A percentile compares a stretch with the other conserved stretches of the same genome.
Conservation (phyloP, 2,888 invertebrate genomes). For the Drosophila algonquin region DNA sequence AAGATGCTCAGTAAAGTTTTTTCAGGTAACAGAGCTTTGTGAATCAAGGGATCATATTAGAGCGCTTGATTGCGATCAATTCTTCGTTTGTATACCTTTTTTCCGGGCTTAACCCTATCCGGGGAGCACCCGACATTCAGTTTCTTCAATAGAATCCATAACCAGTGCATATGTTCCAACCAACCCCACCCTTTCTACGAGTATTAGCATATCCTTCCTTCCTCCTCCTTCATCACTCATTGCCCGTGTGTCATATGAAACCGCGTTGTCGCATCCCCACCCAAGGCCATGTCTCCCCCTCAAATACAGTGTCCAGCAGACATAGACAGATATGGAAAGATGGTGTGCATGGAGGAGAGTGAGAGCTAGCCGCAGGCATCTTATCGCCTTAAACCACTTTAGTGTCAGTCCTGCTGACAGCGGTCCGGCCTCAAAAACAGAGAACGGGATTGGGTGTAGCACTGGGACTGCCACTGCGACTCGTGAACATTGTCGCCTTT, state of each 20-base stretch:
- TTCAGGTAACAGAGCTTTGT: too few species aligned
- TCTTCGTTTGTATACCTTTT: too few species aligned
- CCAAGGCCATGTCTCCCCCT: not conserved
- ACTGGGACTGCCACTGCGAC: slow-evolving; percentile 25
- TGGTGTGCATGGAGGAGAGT: not conserved
- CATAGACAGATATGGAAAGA: slow-evolving; percentile 12
- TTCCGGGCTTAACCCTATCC: not conserved
- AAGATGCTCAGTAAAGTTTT: too few species aligned
- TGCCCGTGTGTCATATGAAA: slow-evolving; percentile 43
- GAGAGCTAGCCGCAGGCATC: slow-evolving; percentile 59
- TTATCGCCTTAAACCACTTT: slow-evolving; percentile 83
- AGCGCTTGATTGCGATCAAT: too few species aligned
- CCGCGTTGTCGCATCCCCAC: slow-evolving; percentile 25
- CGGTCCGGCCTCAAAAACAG: slow-evolving; percentile 65
- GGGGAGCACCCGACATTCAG: not conserved
- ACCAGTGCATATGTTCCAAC: not conserved
- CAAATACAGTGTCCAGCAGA: slow-evolving; percentile 6
- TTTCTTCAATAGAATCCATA: not conserved
- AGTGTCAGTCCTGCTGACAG: slow-evolving; percentile 82
- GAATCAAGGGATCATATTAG: too few species aligned
- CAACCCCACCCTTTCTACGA: not conserved
- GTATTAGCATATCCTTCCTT: not conserved
- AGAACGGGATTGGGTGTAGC: not conserved
- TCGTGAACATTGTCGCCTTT: slow-evolving; percentile 72
- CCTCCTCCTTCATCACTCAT: slow-evolving; percentile 1